phyloP scores from a whole-genome alignment of 2,888 invertebrate genomes.

The Erebia palarica region DNA sequence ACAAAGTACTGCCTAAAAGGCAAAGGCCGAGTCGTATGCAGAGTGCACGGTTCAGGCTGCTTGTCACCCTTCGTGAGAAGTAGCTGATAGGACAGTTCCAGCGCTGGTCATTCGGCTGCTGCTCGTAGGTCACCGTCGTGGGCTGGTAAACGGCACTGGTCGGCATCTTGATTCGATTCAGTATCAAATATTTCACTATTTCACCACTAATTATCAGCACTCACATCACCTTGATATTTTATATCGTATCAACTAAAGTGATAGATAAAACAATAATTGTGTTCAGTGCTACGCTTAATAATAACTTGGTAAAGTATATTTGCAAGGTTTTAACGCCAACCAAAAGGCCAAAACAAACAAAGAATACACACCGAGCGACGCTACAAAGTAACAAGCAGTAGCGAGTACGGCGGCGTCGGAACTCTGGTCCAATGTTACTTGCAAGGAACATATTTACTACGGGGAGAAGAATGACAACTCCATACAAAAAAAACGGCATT shows the following conservation, averaged over 20 bases:
- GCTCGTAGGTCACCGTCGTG: slow-evolving; percentile 89
- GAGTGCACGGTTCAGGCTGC: slow-evolving; percentile 70
- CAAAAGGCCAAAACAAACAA: slow-evolving; percentile 1
- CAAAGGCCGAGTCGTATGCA: slow-evolving; percentile 72
- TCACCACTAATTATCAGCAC: slow-evolving; percentile 29
- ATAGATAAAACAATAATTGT: slow-evolving; percentile 14
- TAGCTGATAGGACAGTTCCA: slow-evolving; percentile 82
- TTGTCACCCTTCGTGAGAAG: slow-evolving; percentile 77
- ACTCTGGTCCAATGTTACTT: no score
- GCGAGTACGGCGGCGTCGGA: no score
- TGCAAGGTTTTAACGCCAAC: not conserved
- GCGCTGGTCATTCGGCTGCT: slow-evolving; percentile 80
- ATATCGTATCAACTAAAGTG: slow-evolving; percentile 6
- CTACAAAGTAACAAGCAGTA: not conserved
- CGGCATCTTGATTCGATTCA: slow-evolving; percentile 79
- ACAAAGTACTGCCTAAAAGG: slow-evolving; percentile 69
- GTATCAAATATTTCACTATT: slow-evolving; percentile 39
- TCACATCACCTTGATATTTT: slow-evolving; percentile 39
- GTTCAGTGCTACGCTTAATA: slow-evolving; percentile 19
- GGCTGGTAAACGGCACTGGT: slow-evolving; percentile 90
- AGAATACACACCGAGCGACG: not conserved
- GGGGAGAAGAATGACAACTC: no score
- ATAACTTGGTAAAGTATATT: not conserved
- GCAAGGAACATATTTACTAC: no score
- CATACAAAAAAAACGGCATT: no score